phyloP scores from a whole-genome alignment of 2,888 invertebrate genomes.

The Acholoe squamosa region DNA sequence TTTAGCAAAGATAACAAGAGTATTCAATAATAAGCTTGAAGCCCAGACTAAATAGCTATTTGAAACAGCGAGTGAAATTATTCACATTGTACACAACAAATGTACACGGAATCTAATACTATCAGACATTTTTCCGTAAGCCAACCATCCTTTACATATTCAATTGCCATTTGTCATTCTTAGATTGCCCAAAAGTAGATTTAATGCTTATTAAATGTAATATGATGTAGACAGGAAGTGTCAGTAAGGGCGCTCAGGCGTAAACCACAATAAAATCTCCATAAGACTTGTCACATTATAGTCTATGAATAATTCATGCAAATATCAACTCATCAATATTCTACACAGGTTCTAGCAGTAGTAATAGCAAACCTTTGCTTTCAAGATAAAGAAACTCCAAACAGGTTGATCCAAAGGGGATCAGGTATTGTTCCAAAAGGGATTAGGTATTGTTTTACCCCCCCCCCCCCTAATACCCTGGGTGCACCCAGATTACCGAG shows the following conservation, averaged over 20 bases:
- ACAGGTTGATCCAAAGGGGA: not conserved
- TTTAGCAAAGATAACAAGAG: too few species aligned
- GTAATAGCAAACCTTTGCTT: not conserved
- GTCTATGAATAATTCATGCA: not conserved
- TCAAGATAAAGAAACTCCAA: not conserved
- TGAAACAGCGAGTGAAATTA: too few species aligned
- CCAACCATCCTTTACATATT: not conserved
- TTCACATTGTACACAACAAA: too few species aligned
- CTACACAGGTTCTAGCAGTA: not conserved
- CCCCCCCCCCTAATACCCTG: not conserved
- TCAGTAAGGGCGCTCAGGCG: not conserved
- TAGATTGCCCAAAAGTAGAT: not conserved
- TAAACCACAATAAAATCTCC: not conserved
- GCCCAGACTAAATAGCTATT: too few species aligned
- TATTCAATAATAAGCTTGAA: too few species aligned
- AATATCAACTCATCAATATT: not conserved
- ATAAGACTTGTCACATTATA: not conserved
- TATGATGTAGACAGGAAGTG: slow-evolving; percentile 14
- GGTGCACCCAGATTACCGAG: not conserved
- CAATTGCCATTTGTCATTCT: not conserved
- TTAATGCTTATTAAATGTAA: not conserved
- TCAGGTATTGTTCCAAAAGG: not conserved
- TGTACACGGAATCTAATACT: too few species aligned
- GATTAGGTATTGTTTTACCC: not conserved
- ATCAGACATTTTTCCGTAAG: too few species aligned